phyloP scores from a whole-genome alignment of 1,140 invertebrate genomes.

The Ceratina calcarata region DNA sequence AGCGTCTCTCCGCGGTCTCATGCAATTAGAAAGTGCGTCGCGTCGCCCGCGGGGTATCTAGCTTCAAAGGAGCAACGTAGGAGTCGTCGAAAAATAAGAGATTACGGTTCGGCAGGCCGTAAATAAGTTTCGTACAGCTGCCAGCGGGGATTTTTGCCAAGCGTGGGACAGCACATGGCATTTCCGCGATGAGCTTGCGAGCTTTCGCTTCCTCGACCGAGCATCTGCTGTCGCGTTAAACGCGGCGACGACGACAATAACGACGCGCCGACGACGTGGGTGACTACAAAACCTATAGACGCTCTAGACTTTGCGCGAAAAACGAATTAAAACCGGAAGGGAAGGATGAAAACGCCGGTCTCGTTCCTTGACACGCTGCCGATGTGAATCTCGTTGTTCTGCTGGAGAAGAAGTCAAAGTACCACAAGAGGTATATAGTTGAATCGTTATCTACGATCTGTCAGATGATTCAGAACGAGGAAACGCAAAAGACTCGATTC shows the following conservation, averaged over 20 bases:
- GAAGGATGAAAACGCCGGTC: constrained; percentile 1
- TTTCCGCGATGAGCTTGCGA: constrained; percentile 27
- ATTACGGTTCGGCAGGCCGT: constrained; percentile 2
- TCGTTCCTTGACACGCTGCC: background rate
- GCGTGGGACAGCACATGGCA: constrained; percentile 65
- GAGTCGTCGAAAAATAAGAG: background rate
- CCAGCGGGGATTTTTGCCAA: constrained; percentile 65
- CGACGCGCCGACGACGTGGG: constrained; percentile 39
- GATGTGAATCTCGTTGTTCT: background rate
- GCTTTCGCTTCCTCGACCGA: constrained; percentile 16
- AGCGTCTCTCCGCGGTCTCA: background rate
- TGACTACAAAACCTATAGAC: constrained; percentile 52
- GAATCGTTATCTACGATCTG: too few species aligned
- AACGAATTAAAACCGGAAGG: constrained; percentile 1
- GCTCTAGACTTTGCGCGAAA: constrained; percentile 1
- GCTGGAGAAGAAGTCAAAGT: too few species aligned
- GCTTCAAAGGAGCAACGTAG: constrained; percentile 11
- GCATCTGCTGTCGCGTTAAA: constrained; percentile 41
- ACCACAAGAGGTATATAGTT: too few species aligned
- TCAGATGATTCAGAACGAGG: too few species aligned
- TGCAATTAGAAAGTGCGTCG: constrained; percentile 17
- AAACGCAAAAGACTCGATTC: too few species aligned
- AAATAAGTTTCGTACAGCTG: constrained; percentile 61
- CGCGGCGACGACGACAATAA: constrained; percentile 49
- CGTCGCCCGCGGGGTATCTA: background rate